A percentile compares a stretch with the other conserved stretches of the same genome.
Evolutionary conservation across 35 echinoderm and acorn worm species (phyloP).

Genomic region (Diadema setosum): DNA sequence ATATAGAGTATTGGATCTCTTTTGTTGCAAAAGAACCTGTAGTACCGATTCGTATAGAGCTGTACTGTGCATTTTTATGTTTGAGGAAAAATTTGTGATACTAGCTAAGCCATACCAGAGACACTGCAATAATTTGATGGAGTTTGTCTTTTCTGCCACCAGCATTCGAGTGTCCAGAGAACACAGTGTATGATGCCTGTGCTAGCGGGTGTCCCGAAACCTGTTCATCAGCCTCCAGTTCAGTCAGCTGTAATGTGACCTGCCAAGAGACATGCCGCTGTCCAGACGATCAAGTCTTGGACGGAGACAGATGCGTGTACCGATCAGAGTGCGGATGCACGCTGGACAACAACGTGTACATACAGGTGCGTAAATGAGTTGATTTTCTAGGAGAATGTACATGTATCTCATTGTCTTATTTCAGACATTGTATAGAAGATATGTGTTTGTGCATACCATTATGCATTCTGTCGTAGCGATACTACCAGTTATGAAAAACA

Average conservation of each 20-base stretch:
- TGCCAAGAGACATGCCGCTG: constrained; percentile 72
- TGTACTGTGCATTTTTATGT: no score
- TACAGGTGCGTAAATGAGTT: constrained; percentile 10
- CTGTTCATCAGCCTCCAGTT: constrained; percentile 6
- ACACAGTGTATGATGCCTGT: constrained; percentile 59
- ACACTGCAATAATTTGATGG: no score
- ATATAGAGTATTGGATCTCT: no score
- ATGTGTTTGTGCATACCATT: no score
- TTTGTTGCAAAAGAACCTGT: no score
- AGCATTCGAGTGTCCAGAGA: constrained; percentile 66
- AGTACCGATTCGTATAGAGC: no score
- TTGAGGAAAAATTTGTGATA: no score
- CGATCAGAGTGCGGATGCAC: constrained; percentile 70
- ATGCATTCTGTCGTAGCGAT: no score
- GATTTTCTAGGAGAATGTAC: background rate
- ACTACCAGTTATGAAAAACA: no score
- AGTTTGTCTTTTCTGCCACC: background rate
- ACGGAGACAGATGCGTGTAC: constrained; percentile 65
- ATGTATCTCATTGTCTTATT: no score
- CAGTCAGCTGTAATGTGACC: background rate
- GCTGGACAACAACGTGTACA: constrained; percentile 26
- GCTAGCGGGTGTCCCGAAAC: constrained; percentile 61
- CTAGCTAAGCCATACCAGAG: no score
- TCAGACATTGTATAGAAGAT: no score
- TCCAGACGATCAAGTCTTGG: constrained; percentile 57